phyloP scores from a whole-genome alignment of 1,140 invertebrate species.

The Portunus trituberculatus region DNA sequence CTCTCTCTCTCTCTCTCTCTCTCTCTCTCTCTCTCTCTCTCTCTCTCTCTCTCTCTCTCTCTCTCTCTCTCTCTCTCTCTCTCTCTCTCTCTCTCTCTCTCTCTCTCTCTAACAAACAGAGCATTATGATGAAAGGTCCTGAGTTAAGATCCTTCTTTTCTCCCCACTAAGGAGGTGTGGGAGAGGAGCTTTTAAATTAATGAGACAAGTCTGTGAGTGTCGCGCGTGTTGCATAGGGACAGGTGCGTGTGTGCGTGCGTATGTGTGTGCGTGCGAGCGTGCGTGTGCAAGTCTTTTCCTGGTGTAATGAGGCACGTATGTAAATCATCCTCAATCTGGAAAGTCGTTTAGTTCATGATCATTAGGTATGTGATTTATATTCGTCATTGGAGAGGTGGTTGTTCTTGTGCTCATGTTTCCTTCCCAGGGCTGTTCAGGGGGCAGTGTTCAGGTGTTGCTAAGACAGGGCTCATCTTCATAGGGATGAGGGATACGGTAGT shows the following conservation, averaged over 20 bases:
- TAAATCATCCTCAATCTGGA: neutral
- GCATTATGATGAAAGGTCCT: neutral
- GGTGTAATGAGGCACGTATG: neutral
- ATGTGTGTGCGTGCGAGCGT: too few species aligned
- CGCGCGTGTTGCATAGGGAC: neutral
- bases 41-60: neutral
- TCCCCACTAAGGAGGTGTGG: neutral
- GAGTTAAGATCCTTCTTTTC: neutral
- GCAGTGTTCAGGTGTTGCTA: too few species aligned
- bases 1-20: constrained; percentile 24
- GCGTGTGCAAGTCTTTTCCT: too few species aligned
- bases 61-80: neutral
- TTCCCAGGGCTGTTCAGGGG: too few species aligned
- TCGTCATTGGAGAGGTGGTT: too few species aligned
- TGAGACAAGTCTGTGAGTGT: neutral
- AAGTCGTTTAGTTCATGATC: neutral
- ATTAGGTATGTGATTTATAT: neutral
- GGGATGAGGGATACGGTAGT: too few species aligned
- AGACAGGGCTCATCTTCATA: too few species aligned
- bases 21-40: constrained; percentile 9
- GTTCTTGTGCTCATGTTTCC: too few species aligned
- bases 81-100: neutral
- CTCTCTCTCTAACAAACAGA: neutral
- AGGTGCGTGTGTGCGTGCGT: too few species aligned
- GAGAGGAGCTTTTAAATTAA: neutral